These are phyloP conservation scores for Diadophis punctatus DNA, from an alignment of 2,113 vertebrate species.

Conservation along the genomic window DNA sequence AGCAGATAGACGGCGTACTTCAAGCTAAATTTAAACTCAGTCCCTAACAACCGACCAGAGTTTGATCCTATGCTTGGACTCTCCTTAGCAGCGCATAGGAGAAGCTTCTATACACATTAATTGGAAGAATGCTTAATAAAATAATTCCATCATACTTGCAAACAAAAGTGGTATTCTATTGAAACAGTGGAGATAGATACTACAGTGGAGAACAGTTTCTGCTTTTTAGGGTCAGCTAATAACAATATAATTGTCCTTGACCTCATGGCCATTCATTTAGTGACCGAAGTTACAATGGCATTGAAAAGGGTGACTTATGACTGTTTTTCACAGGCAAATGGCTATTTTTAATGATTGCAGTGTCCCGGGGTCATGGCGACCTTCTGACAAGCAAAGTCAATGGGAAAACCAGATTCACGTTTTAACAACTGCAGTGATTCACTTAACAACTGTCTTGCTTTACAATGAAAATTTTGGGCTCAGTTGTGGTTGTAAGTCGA, in stretches of 20 bases:
- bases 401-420: not conserved
- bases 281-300: too few relatives aligned
- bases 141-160: slow-evolving; percentile 38
- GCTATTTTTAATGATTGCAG: too few relatives aligned
- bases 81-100: too few relatives aligned
- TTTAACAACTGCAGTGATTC: not conserved
- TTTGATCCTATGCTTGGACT: too few relatives aligned
- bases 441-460: not conserved
- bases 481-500: too few relatives aligned
- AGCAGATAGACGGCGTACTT: too few relatives aligned
- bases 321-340: too few relatives aligned
- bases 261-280: too few relatives aligned
- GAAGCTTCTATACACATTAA: slow-evolving; percentile 41
- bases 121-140: slow-evolving; percentile 9
- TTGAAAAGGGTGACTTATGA: too few relatives aligned
- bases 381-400: not conserved
- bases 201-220: not conserved
- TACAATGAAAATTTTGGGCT: not conserved
- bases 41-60: too few relatives aligned
- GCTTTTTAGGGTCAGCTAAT: not conserved
- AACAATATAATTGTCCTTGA: not conserved
- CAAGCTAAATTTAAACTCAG: too few relatives aligned
- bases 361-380: not conserved
- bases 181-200: not conserved
- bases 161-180: slow-evolving; percentile 1